Base-by-base conservation (phyloP, 2,888 invertebrate genomes). In the Pomacea canaliculata region DNA sequence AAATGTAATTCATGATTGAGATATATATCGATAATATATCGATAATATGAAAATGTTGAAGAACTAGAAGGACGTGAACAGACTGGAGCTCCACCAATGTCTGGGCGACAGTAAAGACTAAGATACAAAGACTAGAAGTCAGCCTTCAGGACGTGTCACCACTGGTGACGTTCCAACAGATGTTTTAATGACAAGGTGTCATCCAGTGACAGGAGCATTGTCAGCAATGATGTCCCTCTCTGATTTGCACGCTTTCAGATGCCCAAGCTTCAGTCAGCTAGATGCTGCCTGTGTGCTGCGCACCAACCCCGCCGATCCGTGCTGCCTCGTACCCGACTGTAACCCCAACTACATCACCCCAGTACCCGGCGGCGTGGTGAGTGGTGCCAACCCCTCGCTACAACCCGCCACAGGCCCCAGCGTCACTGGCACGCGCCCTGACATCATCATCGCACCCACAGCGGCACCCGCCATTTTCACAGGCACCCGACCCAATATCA, bases 381-480 rank as follows among this genome's bases (percentile, higher is more conserved):
- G 70, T 0, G 46, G 51, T 12, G 12, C 23, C 27, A 69, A 37
- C 75, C 67, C 70, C 46, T 16, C 49, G 0, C 63, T 60, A 48
- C 51, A 1, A 4, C 73, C 72, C 23, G 46, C 71, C 77, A 83
- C 83, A 62, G 73, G 71, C 13, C 68, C 62, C 46, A 73, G 78
- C 8, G 68, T 76, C 56, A 80, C 83, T 8, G 83, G 83, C 37
- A 76, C 77, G n/a, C 72, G 81, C 0, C 69, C 78, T 13, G 74
- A 79, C 46, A 81, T 81, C 48, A 76, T 81, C 13, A 65, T 82
- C n/a, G 82, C 80, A 23, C 83, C 84, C 7, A 80, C 81, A 71
- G 81, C 83, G 4, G 73, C 84, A 48, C 76, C 83, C 4, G 84
- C 83, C n/a, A 78, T 81, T 13, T 81, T 84, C 78, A 80, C 82